Percentiles rank a stretch among this genome's conserved stretches.
phyloP scores from a whole-genome alignment of 1,140 invertebrate species.

The Brachionus angularis region DNA sequence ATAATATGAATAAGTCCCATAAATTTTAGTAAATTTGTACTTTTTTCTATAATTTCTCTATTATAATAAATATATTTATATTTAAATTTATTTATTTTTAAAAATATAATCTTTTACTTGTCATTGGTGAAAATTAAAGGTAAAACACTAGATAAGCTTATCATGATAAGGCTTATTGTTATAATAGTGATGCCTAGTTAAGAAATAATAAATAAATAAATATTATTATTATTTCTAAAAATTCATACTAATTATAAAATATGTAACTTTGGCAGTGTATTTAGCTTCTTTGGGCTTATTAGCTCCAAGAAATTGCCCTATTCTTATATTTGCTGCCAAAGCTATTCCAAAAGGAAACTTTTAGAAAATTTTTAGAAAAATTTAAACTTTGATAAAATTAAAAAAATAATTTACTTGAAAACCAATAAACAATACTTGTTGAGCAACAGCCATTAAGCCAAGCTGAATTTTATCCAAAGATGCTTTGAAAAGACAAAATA shows the following conservation, averaged over 20 bases:
- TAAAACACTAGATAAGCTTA: constrained; percentile 6
- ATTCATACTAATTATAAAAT: not conserved
- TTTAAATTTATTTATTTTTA: too few species aligned
- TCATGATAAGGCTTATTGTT: not conserved
- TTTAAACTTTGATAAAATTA: not conserved
- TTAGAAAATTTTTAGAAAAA: not conserved
- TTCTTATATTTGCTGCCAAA: constrained; percentile 33
- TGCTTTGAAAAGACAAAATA: not conserved
- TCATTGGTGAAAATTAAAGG: constrained; percentile 3
- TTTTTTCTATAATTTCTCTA: constrained; percentile 1
- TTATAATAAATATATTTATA: too few species aligned
- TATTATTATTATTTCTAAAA: not conserved
- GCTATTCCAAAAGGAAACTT: constrained; percentile 27
- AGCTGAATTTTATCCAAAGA: constrained; percentile 1
- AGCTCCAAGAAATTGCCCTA: constrained; percentile 26
- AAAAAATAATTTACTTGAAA: constrained; percentile 1
- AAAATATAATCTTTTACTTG: too few species aligned
- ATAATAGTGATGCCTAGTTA: not conserved
- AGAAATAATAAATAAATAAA: not conserved
- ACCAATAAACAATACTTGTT: constrained; percentile 17
- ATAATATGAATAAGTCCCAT: constrained; percentile 1
- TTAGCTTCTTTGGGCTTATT: constrained; percentile 22
- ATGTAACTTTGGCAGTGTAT: not conserved
- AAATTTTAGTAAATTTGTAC: constrained; percentile 29
- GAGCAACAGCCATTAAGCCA: constrained; percentile 7